These are phyloP conservation scores for Pogonocichla stellata DNA, from an alignment of 2,113 vertebrate genomes.

Conservation along the genomic window DNA sequence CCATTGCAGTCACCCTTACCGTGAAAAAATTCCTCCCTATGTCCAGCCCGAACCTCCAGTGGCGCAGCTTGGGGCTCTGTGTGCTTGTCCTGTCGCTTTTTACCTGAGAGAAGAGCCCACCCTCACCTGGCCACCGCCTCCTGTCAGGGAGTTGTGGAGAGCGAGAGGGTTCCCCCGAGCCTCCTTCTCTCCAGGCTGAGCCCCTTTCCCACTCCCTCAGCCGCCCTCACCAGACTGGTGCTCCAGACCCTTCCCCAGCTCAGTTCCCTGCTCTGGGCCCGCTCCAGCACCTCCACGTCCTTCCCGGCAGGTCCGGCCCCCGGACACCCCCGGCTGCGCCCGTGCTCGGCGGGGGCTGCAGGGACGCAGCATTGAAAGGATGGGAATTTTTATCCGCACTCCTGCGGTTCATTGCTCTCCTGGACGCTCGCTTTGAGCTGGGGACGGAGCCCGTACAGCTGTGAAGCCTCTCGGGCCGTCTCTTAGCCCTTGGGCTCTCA, in stretches of 20 bases:
- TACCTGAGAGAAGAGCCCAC: neutral
- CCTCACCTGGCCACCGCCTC: neutral
- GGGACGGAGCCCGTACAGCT: neutral
- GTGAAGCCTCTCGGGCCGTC: neutral
- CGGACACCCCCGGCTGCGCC: neutral
- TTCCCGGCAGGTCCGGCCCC: neutral
- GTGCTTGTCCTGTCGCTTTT: neutral
- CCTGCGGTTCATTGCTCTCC: neutral
- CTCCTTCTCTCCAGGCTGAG: neutral
- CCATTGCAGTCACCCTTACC: neutral
- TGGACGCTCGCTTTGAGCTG: neutral
- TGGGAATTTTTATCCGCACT: rapidly evolving
- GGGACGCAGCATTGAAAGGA: rapidly evolving
- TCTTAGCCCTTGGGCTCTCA: neutral
- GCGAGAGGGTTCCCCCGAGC: neutral
- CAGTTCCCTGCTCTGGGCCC: neutral
- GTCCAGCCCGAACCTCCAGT: neutral
- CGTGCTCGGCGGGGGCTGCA: neutral
- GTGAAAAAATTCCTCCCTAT: neutral
- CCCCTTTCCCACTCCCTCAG: neutral
- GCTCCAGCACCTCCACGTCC: neutral
- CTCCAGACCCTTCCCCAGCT: neutral
- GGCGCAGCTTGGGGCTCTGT: neutral
- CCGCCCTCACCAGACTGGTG: neutral
- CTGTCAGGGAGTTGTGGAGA: neutral